Conservation (phyloP, 2,888 invertebrate species). For the Trisateles emortualis region DNA sequence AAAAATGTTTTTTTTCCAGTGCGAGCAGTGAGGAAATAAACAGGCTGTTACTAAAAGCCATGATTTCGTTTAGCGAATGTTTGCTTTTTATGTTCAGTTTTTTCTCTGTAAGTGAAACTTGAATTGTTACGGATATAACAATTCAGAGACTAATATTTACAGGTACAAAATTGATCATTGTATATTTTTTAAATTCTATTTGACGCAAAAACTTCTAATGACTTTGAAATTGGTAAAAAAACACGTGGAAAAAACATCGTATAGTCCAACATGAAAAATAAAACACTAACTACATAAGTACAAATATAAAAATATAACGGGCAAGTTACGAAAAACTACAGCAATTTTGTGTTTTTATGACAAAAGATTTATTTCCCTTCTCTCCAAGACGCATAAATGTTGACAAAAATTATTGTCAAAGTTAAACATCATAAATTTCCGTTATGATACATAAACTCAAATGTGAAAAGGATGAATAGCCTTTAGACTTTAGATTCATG, state of each 20-base stretch:
- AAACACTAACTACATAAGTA: neutral
- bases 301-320: conserved; percentile 11
- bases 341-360: conserved; percentile 34
- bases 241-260: no score
- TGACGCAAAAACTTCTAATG: no score
- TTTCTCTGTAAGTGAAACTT: neutral
- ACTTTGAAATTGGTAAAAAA: no score
- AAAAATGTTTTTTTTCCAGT: conserved; percentile 24
- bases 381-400: conserved; percentile 28
- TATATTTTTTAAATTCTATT: no score
- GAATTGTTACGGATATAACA: neutral
- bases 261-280: no score
- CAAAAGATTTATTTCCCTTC: conserved; percentile 37
- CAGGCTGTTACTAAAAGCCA: conserved; percentile 28
- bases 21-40: conserved; percentile 30
- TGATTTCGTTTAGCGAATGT: conserved; percentile 26
- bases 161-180: no score
- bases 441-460: conserved; percentile 22
- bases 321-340: conserved; percentile 20
- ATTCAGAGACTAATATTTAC: neutral
- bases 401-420: conserved; percentile 37
- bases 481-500: conserved; percentile 6
- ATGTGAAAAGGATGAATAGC: conserved; percentile 14
- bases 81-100: conserved; percentile 1
- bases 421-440: conserved; percentile 35